Conservation (phyloP, 1,140 invertebrate genomes). For the Phocides pigmalion region DNA sequence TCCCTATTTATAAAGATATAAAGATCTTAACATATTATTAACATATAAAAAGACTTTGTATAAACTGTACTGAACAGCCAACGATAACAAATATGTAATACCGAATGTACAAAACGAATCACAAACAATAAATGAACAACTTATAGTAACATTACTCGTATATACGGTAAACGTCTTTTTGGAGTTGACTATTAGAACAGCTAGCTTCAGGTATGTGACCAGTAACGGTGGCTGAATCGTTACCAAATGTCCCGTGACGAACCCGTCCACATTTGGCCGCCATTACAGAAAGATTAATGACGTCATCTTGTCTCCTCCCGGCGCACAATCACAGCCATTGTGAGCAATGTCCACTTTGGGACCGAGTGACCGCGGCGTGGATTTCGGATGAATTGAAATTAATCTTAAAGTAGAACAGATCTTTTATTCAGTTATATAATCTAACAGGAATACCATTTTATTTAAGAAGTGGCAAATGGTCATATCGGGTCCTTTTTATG, state of each 20-base stretch:
- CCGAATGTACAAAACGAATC: too few relatives aligned
- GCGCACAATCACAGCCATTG: constrained; percentile 47
- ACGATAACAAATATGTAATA: too few relatives aligned
- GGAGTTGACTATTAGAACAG: background rate
- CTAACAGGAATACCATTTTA: background rate
- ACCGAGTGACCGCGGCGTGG: constrained; percentile 24
- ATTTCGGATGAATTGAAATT: constrained; percentile 1
- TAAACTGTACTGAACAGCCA: too few relatives aligned
- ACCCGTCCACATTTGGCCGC: constrained; percentile 52
- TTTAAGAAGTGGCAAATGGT: too few relatives aligned
- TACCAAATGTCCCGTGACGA: constrained; percentile 65
- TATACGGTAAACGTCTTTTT: background rate
- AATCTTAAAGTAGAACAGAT: background rate
- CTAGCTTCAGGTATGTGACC: constrained; percentile 8
- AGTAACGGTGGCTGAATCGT: constrained; percentile 40
- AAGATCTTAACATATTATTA: too few relatives aligned
- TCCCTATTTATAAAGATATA: too few relatives aligned
- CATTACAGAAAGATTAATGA: constrained; percentile 66
- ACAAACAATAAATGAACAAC: too few relatives aligned
- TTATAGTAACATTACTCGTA: too few relatives aligned
- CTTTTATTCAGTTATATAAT: background rate
- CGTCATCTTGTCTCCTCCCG: constrained; percentile 50
- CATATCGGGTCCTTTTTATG: too few relatives aligned
- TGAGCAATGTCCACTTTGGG: constrained; percentile 39
- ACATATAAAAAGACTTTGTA: too few relatives aligned